Percentiles rank a stretch among this genome's conserved stretches.
phyloP scores from a whole-genome alignment of 2,797 vertebrate species.

The Falco peregrinus region DNA sequence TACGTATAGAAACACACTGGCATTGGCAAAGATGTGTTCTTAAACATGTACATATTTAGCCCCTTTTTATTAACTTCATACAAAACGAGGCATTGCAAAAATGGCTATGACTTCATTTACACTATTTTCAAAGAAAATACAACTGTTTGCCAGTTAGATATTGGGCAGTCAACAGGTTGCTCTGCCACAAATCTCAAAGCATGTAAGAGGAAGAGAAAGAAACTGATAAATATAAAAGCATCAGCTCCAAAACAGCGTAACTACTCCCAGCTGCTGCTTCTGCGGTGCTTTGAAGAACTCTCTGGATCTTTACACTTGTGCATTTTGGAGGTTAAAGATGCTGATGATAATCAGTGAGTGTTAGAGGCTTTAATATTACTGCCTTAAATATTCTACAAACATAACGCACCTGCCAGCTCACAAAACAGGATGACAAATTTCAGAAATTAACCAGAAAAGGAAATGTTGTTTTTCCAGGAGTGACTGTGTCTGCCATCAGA shows the following conservation, averaged over 20 bases:
- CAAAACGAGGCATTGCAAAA: not conserved
- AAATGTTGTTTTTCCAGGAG: not conserved
- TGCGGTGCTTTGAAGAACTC: not conserved
- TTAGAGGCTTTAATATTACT: not conserved
- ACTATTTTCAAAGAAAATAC: not conserved
- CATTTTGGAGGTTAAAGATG: not conserved
- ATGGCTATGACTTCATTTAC: not conserved
- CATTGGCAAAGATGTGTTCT: not conserved
- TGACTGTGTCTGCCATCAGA: not conserved
- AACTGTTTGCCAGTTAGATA: not conserved
- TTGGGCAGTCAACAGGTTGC: not conserved
- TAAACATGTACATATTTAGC: not conserved
- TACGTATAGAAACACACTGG: not conserved
- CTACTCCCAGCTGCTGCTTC: not conserved
- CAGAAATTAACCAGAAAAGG: not conserved
- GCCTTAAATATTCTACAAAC: not conserved
- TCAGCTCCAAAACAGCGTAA: not conserved
- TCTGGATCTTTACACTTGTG: not conserved
- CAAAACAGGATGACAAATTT: not conserved
- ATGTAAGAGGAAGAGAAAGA: not conserved
- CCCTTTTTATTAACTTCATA: not conserved
- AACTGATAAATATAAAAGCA: not conserved
- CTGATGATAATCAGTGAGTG: not conserved
- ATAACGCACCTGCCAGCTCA: not conserved
- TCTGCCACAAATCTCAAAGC: not conserved